Base-by-base conservation (phyloP, 2,797 vertebrate species). In the Xerus rutilus region DNA sequence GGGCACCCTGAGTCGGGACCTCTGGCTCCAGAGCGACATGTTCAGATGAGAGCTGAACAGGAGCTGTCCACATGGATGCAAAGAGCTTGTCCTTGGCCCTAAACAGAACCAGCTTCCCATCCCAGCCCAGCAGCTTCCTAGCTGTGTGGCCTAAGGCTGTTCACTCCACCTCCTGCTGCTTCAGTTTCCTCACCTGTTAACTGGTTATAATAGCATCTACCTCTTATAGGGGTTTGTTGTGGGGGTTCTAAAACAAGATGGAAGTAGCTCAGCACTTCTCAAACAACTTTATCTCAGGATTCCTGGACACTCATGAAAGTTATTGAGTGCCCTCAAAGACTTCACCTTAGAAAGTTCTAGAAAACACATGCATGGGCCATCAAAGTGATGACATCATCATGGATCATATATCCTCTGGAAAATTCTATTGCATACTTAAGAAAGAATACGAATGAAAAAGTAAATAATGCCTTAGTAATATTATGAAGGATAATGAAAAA, bases 61-160 rank as follows among this genome's bases (percentile, higher is more conserved):
- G 69, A 12, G 17, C 35, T 6, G 0, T n/a, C 9, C 8, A 5
- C 6, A 6, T 0, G 14, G 52, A 30, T 3, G 2, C 4, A 3
- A 85, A 83, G 92, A 35, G 13, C 14, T 45, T 12, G 18, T 15
- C 10, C 15, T 18, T 28, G 13, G 39, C n/a, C 28, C n/a, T 4
- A 8, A 1, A 39, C 30, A 15, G n/a, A 74, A 5, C 15, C 59
- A 67, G 70, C 23, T 79, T 70, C 72, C 9, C 5, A 3, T 35
- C 14, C 45, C 35, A 45, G 73, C 45, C 18, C 21, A 17, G 35
- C 20, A 12, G 57, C 65, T 73, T 67, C 47, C 54, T 14, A 21
- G 25, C 64, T 13, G 3, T 43, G 65, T 5, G 85, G 28, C 14
- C 32, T 1, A 3, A 5, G 54, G 30, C 59, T 20, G 52, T 69